phyloP scores from a whole-genome alignment of 2,113 vertebrate species.

The Triplophysa rosa region DNA sequence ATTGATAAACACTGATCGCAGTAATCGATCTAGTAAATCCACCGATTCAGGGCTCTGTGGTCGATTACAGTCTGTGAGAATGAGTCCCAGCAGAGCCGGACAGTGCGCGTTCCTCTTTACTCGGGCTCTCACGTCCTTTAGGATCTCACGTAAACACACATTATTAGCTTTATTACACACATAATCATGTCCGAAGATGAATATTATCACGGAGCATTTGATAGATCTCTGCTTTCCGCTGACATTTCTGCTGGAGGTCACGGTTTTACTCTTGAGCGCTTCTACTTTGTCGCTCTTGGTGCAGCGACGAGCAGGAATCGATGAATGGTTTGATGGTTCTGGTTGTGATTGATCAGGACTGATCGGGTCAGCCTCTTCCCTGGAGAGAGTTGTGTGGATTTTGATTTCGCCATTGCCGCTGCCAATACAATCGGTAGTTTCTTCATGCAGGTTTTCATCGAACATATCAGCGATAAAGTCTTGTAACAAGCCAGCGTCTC shows the following conservation, averaged over 20 bases:
- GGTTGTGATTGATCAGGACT: background rate
- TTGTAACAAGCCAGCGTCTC: constrained; percentile 53
- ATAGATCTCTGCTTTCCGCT: constrained; percentile 61
- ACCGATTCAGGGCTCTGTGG: constrained; percentile 55
- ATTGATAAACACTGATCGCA: constrained; percentile 70
- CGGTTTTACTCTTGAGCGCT: constrained; percentile 20
- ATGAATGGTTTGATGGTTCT: background rate
- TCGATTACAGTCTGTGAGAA: constrained; percentile 57
- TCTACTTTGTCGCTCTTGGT: background rate
- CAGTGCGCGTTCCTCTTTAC: constrained; percentile 53
- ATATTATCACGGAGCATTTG: constrained; percentile 67
- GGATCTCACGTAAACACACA: constrained; percentile 63
- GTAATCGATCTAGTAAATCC: constrained; percentile 58
- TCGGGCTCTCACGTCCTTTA: constrained; percentile 72
- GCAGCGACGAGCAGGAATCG: background rate
- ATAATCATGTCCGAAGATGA: constrained; percentile 71
- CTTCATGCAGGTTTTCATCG: background rate
- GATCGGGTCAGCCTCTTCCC: background rate
- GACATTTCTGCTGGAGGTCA: constrained; percentile 21
- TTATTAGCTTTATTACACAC: constrained; percentile 50
- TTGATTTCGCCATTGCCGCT: constrained; percentile 28
- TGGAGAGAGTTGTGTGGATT: background rate
- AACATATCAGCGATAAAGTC: constrained; percentile 73
- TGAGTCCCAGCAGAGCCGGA: constrained; percentile 73
- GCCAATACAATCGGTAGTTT: background rate